phyloP scores from a whole-genome alignment of 2,797 vertebrate genomes.

The Enteromius anoplus region DNA sequence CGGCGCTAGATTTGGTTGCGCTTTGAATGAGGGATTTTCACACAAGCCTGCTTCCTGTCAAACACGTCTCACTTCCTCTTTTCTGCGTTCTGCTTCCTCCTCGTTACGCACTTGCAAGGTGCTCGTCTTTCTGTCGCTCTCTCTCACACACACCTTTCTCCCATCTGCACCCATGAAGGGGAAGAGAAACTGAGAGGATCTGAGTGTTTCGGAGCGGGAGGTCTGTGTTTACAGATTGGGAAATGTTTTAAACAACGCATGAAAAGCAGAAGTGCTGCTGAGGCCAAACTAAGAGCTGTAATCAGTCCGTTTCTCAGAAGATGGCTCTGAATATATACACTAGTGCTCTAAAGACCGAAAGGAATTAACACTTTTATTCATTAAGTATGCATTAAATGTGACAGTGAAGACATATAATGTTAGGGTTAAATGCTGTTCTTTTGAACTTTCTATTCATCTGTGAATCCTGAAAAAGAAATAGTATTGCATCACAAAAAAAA shows the following conservation, averaged over 20 bases:
- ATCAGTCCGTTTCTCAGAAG: constrained; percentile 48
- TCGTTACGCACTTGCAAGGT: constrained; percentile 42
- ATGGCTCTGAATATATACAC: not conserved
- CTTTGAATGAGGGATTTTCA: constrained; percentile 59
- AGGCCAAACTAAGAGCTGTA: constrained; percentile 16
- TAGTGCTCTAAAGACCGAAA: not conserved
- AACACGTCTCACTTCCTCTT: constrained; percentile 74
- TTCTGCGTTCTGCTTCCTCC: constrained; percentile 64
- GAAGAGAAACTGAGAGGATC: constrained; percentile 56
- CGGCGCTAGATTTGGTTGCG: constrained; percentile 28
- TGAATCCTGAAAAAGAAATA: not conserved
- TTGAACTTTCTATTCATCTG: not conserved
- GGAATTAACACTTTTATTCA: not conserved
- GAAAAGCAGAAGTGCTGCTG: constrained; percentile 54
- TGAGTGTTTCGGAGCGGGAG: constrained; percentile 39
- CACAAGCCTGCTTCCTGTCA: constrained; percentile 71
- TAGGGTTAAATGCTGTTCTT: not conserved
- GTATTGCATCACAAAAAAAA: not conserved
- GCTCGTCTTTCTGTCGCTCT: constrained; percentile 33
- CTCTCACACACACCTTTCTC: constrained; percentile 44
- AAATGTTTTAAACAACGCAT: constrained; percentile 47
- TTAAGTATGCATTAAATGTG: not conserved
- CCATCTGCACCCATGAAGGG: constrained; percentile 42
- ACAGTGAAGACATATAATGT: not conserved
- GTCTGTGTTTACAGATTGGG: constrained; percentile 39